A percentile compares a stretch with the other conserved stretches of the same genome.
Evolutionary conservation across 2,113 vertebrate species (phyloP).

Genomic region (Collichthys lucidus): DNA sequence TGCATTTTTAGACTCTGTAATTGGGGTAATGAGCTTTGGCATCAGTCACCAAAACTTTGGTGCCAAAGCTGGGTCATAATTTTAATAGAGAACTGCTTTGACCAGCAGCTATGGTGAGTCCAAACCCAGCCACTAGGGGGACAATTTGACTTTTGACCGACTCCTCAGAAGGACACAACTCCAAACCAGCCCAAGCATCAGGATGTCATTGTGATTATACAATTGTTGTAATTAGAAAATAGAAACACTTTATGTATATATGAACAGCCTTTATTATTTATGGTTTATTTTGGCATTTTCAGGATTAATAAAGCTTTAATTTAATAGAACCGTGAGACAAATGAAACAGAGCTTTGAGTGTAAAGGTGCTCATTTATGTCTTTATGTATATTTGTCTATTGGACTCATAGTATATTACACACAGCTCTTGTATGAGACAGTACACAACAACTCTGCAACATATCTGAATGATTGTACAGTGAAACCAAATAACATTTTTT

Average conservation of each 20-base stretch:
- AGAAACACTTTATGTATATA: neutral
- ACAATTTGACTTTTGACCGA: neutral
- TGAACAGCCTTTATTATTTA: neutral
- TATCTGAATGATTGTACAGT: no score
- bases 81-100: neutral
- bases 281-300: neutral
- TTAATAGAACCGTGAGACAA: neutral
- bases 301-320: neutral
- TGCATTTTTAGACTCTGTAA: neutral
- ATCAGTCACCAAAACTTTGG: neutral
- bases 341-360: neutral
- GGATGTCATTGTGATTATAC: neutral
- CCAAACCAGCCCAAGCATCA: neutral
- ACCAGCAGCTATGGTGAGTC: neutral
- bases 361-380: neutral
- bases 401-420: neutral
- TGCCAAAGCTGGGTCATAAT: neutral
- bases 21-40: neutral
- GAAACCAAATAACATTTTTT: no score
- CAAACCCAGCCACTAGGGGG: conserved; percentile 17
- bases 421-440: neutral
- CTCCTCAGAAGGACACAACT: neutral
- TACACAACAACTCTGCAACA: neutral
- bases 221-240: neutral
- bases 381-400: neutral